Evolutionary conservation across 2,797 vertebrate genomes (phyloP), one percentile per base, ranked within the genome.

Genomic region (Echeneis naucrates): DNA sequence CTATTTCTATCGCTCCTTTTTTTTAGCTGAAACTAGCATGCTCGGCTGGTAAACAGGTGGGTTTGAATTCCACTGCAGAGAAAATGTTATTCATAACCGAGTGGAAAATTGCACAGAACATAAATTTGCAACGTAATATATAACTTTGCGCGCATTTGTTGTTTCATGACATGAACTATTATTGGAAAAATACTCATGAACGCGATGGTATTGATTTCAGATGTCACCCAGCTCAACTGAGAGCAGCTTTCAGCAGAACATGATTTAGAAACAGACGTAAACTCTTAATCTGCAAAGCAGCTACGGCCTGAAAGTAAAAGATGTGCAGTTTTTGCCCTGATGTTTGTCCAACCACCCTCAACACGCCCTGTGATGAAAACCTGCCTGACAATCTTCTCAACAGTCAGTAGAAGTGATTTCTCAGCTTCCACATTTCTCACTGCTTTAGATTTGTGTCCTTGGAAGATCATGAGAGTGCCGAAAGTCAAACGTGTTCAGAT

Each of bases 401-500:
- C 75, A 26, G 65, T 60, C 48, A 50, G 58, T 9, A 42, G 54
- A 70, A 24, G 58, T 65, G 3, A 67, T 63, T 56, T 67, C 32
- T 51, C 1, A n/a, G 60, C 69, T 63, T 40, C 50, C 55, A 54
- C 54, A 62, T 64, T 37, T 70, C 60, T 71, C 38, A 7, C 72
- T 69, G 72, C 52, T 84, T 85, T 66, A 27, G 59, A 78, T 78
- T 78, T 56, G 61, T 64, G 67, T 72, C 60, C 63, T 78, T 80
- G 81, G 77, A 86, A 23, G 65, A 64, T 74, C 58, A 77, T 48
- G 67, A 86, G 68, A 68, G 68, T 66, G 32, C 45, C 35, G 32
- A 68, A 56, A 80, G 88, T 85, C 85, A 72, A 76, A 82, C 13
- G 42, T 50, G 78, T 86, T 84, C 51, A 71, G 74, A 75, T 77